Conservation (phyloP, 1,140 invertebrate species). For the Bicyclus anynana region DNA sequence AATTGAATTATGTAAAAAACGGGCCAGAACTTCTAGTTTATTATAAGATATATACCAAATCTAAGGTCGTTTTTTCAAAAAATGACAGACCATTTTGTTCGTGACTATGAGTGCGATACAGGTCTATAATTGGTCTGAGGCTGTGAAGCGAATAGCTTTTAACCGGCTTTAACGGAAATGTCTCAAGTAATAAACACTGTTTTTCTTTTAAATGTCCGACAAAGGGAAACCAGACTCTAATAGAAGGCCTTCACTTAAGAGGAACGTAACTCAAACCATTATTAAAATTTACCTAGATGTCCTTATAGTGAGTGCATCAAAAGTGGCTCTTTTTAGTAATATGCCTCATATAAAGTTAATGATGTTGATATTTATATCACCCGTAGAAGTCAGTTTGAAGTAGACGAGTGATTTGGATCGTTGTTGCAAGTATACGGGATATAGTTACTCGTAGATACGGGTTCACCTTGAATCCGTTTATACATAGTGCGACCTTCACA, state of each 20-base stretch:
- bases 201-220: background rate
- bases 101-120: too few relatives aligned
- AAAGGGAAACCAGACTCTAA: background rate
- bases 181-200: background rate
- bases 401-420: background rate
- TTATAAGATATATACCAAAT: too few relatives aligned
- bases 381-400: background rate
- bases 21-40: too few relatives aligned
- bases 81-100: too few relatives aligned
- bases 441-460: constrained; percentile 1
- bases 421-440: background rate
- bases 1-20: too few relatives aligned
- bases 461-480: background rate
- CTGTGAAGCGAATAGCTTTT: too few relatives aligned
- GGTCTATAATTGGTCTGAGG: too few relatives aligned
- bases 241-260: background rate
- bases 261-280: too few relatives aligned
- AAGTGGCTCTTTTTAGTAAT: background rate
- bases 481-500: background rate
- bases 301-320: too few relatives aligned
- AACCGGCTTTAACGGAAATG: background rate
- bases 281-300: background rate
- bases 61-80: too few relatives aligned
- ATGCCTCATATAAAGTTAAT: background rate
- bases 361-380: background rate